Evolutionary conservation across 2,113 vertebrate genomes (phyloP), one percentile per base, ranked within the genome.

Genomic region (Mustela nigripes): DNA sequence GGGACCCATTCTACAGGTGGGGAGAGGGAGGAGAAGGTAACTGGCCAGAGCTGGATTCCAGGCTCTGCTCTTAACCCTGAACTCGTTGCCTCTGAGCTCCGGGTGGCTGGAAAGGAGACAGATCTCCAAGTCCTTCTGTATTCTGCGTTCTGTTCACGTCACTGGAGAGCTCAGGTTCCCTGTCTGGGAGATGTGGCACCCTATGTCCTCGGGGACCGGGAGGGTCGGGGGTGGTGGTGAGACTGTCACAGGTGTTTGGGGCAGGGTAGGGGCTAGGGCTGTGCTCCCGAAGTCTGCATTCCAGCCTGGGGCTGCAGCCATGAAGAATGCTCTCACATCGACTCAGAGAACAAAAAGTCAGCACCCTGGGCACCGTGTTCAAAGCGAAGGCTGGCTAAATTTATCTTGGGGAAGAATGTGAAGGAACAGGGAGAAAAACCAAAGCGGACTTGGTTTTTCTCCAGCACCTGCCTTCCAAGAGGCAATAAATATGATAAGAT

Each of bases 401-500:
- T 97, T 98, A 98, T 97, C 97, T 73, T 0, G 69, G 76, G 90
- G 94, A 95, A 83, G 60, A 74, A 94, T 96, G 96, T 33, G 79
- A 97, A 96, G 89, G 92, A 97, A 97, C 91, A 95, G 96, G 89
- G 96, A 95, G 95, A 89, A 86, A 97, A 91, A 97, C 96, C 95
- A 92, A 96, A 97, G 97, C 83, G 7, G 88, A 71, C 96, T 98
- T 98, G 97, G 95, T 92, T 96, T 48, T 62, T 56, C 93, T 98
- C 98, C 97, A 98, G 97, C 78, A 91, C 96, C 97, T 98, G 96
- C 95, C 89, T 98, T 98, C 98, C 98, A 97, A 98, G 98, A 98
- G 97, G 97, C 97, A 97, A 45, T 58, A 71, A 96, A 92, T 78
- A 36, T 62, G 97, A 92, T 73, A 91, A 94, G 97, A 97, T 92